Evolutionary conservation across 2,888 invertebrate species (phyloP).

Genomic region (Ypsolopha scabrella): DNA sequence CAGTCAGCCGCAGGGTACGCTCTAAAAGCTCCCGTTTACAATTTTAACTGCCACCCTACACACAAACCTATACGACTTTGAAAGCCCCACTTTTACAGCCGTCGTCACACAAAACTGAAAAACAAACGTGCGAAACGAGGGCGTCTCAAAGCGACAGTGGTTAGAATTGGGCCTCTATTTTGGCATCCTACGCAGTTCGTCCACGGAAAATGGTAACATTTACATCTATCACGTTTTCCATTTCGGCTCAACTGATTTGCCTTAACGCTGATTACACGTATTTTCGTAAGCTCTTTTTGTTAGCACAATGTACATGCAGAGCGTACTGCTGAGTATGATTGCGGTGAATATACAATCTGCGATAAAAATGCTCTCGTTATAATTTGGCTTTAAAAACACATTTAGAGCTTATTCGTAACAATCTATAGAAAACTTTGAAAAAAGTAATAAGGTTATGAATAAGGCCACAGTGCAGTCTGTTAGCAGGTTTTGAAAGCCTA

Average conservation of each 20-base stretch:
- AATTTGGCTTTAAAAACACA: no score
- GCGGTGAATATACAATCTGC: not conserved
- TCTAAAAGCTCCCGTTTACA: constrained; percentile 7
- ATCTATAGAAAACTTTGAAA: no score
- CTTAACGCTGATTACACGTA: not conserved
- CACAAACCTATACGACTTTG: no score
- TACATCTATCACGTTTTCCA: not conserved
- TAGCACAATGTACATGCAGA: not conserved
- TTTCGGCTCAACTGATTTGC: not conserved
- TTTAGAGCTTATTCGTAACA: no score
- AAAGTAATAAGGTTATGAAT: no score
- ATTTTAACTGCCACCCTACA: constrained; percentile 5
- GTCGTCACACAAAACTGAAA: not conserved
- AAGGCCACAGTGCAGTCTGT: no score
- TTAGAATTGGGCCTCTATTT: not conserved
- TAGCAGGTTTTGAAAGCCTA: no score
- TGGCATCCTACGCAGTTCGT: not conserved
- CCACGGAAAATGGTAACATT: not conserved
- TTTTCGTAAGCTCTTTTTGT: not conserved
- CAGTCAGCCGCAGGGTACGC: not conserved
- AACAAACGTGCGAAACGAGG: no score
- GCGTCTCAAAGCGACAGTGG: no score
- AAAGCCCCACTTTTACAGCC: not conserved
- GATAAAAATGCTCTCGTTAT: no score
- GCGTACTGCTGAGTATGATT: not conserved